Evolutionary conservation across 2,888 invertebrate genomes (phyloP), one percentile per base, ranked within the genome.

Genomic region (Arctia plantaginis): DNA sequence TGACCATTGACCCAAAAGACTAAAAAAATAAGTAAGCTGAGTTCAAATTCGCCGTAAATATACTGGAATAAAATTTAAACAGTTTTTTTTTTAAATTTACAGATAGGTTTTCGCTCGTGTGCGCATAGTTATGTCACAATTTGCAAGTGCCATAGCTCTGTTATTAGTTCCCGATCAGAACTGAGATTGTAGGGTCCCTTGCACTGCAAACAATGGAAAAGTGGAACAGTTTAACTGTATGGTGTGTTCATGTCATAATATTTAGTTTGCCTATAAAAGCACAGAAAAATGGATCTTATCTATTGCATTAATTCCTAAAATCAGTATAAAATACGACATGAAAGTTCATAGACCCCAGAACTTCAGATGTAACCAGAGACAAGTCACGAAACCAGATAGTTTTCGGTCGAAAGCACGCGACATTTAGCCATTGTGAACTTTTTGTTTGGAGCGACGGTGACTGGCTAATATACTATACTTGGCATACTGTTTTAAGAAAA

Each of bases 301-400:
- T 68, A 76, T 74, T 77, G 78, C 78, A 80, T 71, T 68, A 67
- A 75, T 76, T 79, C 47, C 71, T 66, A 66, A 80, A 82, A 85
- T 83, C 85, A 78, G 80, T 80, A 78, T 74, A 75, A 74, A 80
- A 78, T 76, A 80, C 76, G 72, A 78, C 81, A 55, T 76, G 73
- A 76, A 80, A 81, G 89, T 86, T 89, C 89, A 82, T 72, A 82
- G 87, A 88, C 87, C 89, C 73, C 82, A 77, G 71, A 73, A 74
- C 81, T 80, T 83, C 85, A 82, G 84, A 83, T 80, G 80, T 83
- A 86, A 87, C 82, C 75, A 75, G 77, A 85, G 78, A 82, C 82
- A 69, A 83, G 79, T 77, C 71, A 77, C 76, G 75, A 77, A 81
- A 73, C 77, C 77, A 80, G 71, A 82, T 77, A 75, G 82, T 81